Conservation (phyloP, 2,888 invertebrate genomes). For the Drosophila colorata region DNA sequence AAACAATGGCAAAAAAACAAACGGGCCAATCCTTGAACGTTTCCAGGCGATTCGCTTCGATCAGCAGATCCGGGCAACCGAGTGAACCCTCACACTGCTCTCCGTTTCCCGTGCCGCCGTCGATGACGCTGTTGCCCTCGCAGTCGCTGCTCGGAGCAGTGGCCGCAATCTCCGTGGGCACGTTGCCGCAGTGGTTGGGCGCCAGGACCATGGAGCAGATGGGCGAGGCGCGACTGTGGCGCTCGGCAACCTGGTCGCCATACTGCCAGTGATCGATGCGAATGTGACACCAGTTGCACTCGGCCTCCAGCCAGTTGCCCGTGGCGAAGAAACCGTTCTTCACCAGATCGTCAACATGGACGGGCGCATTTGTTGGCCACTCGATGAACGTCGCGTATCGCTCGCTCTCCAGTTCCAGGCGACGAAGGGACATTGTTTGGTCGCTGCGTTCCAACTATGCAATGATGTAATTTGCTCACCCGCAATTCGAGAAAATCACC, state of each 20-base stretch:
- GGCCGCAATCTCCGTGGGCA: slow-evolving; percentile 85
- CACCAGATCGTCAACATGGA: slow-evolving; percentile 55
- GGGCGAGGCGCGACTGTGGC: slow-evolving; percentile 89
- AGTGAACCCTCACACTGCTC: slow-evolving; percentile 19
- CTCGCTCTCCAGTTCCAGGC: slow-evolving; percentile 59
- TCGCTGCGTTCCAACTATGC: slow-evolving; percentile 12
- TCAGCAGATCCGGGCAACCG: slow-evolving; percentile 87
- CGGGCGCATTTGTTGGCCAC: slow-evolving; percentile 67
- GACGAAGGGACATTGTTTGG: slow-evolving; percentile 54
- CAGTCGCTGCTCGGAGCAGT: slow-evolving; percentile 19
- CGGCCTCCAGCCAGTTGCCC: slow-evolving; percentile 89
- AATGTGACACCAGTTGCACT: slow-evolving; percentile 91
- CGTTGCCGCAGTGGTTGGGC: slow-evolving; percentile 89
- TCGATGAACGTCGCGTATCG: slow-evolving; percentile 54
- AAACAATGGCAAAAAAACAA: no score
- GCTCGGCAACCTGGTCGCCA: slow-evolving; percentile 89
- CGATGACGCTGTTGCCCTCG: slow-evolving; percentile 55
- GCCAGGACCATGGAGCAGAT: slow-evolving; percentile 90
- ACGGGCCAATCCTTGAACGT: slow-evolving; percentile 92
- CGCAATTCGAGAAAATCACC: slow-evolving; percentile 32
- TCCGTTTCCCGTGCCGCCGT: slow-evolving; percentile 43
- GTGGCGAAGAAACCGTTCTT: slow-evolving; percentile 91
- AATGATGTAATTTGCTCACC: slow-evolving; percentile 49
- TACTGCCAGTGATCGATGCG: slow-evolving; percentile 91
- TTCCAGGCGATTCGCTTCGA: slow-evolving; percentile 88